Conservation (phyloP, 2,797 vertebrate species). For the Smutsia gigantea region DNA sequence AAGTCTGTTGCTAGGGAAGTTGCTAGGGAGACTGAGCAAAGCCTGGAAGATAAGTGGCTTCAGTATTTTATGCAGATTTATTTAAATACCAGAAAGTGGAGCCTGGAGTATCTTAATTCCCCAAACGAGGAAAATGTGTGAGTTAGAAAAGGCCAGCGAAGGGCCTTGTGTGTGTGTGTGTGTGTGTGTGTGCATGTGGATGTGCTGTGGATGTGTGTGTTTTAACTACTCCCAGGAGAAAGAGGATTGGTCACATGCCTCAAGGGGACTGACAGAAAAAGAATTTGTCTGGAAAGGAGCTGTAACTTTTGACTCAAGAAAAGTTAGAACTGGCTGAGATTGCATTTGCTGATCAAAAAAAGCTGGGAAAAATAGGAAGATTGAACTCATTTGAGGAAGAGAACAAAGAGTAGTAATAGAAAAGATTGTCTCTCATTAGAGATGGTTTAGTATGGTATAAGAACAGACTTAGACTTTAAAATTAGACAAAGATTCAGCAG, state of each 20-base stretch:
- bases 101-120: constrained; percentile 41
- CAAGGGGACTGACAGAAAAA: neutral
- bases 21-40: constrained; percentile 71
- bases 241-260: neutral
- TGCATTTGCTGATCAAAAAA: neutral
- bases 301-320: neutral
- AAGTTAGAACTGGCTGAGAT: neutral
- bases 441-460: neutral
- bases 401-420: neutral
- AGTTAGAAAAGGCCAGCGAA: constrained; percentile 51
- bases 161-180: neutral
- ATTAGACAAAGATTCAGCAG: neutral
- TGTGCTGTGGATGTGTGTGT: neutral
- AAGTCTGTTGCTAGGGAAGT: constrained; percentile 74
- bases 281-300: neutral
- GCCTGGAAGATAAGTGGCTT: constrained; percentile 63
- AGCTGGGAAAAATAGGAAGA: neutral
- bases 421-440: neutral
- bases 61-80: constrained; percentile 70
- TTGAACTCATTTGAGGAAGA: neutral
- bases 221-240: neutral
- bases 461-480: neutral
- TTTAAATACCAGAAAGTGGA: constrained; percentile 71
- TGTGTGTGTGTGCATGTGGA: neutral
- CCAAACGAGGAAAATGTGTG: neutral